Evolutionary conservation across 2,113 vertebrate species (phyloP).

Genomic region (Clarias batrachus): DNA sequence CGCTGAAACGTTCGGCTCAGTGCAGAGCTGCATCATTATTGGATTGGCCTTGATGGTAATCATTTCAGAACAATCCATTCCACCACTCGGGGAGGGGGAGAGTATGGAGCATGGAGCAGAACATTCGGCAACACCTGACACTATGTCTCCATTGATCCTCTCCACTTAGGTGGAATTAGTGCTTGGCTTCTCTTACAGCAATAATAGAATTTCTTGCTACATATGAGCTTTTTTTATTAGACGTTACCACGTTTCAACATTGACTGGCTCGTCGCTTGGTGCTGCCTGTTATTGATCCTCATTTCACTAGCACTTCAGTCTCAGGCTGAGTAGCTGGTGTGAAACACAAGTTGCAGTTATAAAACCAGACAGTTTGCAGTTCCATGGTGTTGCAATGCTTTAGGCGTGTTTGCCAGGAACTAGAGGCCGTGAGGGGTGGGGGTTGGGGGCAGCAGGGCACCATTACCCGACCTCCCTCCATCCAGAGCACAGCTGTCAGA

Average conservation of each 20-base stretch:
- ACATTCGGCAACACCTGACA: constrained; percentile 44
- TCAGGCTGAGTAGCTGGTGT: constrained; percentile 3
- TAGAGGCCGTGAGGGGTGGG: constrained; percentile 5
- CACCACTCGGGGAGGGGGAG: constrained; percentile 16
- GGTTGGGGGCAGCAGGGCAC: constrained; percentile 30
- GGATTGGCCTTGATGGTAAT: constrained; percentile 54
- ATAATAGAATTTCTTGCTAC: constrained; percentile 1
- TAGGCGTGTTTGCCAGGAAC: not conserved
- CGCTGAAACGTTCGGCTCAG: constrained; percentile 20
- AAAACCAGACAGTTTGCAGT: constrained; percentile 25
- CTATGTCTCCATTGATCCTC: constrained; percentile 41
- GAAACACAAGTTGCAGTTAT: constrained; percentile 19
- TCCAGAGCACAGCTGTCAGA: constrained; percentile 42
- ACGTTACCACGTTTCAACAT: not conserved
- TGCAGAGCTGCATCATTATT: constrained; percentile 48
- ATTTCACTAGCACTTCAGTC: constrained; percentile 12
- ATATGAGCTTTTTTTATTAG: constrained; percentile 5
- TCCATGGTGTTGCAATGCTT: constrained; percentile 5
- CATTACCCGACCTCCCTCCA: constrained; percentile 32
- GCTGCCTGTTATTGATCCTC: constrained; percentile 3
- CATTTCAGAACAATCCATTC: constrained; percentile 51
- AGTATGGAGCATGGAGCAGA: not conserved
- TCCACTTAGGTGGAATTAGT: constrained; percentile 29
- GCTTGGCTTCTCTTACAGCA: constrained; percentile 4
- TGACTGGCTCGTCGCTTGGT: not conserved